Percentiles rank a stretch among this genome's conserved stretches.
Evolutionary conservation across 2,113 vertebrate genomes (phyloP).

Genomic region (Garra rufa): DNA sequence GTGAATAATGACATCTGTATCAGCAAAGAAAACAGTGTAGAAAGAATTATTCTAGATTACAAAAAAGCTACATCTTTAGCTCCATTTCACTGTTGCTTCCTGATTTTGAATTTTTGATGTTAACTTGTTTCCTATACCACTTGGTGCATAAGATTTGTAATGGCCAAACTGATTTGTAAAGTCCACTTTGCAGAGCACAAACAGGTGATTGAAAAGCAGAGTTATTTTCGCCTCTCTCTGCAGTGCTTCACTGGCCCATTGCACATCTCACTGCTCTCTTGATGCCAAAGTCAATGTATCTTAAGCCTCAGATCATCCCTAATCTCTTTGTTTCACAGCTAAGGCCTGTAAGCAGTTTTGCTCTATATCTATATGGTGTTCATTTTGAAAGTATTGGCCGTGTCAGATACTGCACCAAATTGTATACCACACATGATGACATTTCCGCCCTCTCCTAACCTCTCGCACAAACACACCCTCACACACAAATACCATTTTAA

Average conservation of each 20-base stretch:
- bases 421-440: background rate
- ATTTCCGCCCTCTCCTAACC: constrained; percentile 13
- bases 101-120: background rate
- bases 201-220: constrained; percentile 1
- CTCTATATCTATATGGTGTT: constrained; percentile 20
- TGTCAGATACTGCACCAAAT: background rate
- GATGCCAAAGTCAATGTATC: constrained; percentile 52
- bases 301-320: constrained; percentile 46
- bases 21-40: no score
- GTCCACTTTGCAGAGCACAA: background rate
- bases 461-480: constrained; percentile 52
- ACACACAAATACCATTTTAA: constrained; percentile 67
- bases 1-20: no score
- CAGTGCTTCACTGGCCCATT: constrained; percentile 35
- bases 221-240: constrained; percentile 30
- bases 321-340: constrained; percentile 38
- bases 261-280: constrained; percentile 46
- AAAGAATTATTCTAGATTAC: no score
- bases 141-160: background rate
- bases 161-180: background rate
- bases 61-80: no score
- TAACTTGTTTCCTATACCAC: background rate
- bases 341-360: constrained; percentile 35
- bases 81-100: no score
- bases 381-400: constrained; percentile 5